phyloP scores from a whole-genome alignment of 2,888 invertebrate genomes.

The Perizoma affinitatum region DNA sequence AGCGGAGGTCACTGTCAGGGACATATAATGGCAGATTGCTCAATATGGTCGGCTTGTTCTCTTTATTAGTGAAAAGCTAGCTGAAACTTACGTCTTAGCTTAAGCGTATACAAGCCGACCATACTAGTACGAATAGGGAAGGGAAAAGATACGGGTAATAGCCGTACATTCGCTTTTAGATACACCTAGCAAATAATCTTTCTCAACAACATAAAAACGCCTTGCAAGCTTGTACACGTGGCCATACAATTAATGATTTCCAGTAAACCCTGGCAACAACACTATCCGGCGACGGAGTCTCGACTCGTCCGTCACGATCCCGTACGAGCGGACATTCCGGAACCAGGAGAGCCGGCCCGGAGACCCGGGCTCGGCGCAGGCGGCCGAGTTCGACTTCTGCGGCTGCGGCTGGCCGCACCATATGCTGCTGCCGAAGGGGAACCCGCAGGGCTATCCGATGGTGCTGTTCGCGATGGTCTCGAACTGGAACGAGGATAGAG shows the following conservation, averaged over 20 bases:
- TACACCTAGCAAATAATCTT: no score
- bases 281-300: slow-evolving; percentile 86
- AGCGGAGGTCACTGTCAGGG: no score
- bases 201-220: no score
- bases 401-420: slow-evolving; percentile 96
- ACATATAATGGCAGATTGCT: no score
- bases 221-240: no score
- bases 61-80: no score
- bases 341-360: slow-evolving; percentile 86
- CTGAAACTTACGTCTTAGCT: no score
- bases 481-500: slow-evolving; percentile 87
- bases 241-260: slow-evolving; percentile 52
- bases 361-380: slow-evolving; percentile 72
- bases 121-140: no score
- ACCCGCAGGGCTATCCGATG: slow-evolving; percentile 85
- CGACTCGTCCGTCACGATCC: slow-evolving; percentile 92
- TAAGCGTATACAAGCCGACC: no score
- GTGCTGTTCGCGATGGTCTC: slow-evolving; percentile 92
- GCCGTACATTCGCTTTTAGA: no score
- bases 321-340: slow-evolving; percentile 92
- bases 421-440: slow-evolving; percentile 90
- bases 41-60: no score
- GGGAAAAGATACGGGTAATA: no score
- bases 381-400: slow-evolving; percentile 89
- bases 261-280: slow-evolving; percentile 88